phyloP scores from a whole-genome alignment of 1,140 invertebrate genomes.

The Teleopsis dalmanni region DNA sequence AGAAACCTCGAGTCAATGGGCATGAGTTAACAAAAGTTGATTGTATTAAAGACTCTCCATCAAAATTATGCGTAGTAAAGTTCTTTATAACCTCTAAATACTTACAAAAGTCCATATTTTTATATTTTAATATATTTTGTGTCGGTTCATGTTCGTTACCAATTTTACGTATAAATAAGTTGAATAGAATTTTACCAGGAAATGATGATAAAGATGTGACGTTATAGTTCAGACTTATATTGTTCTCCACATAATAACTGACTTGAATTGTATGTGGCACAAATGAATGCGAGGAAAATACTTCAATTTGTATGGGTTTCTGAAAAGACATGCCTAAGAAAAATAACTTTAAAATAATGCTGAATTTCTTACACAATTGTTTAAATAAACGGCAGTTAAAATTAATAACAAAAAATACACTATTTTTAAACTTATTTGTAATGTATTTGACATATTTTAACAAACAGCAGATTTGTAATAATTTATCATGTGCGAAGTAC shows the following conservation, averaged over 20 bases:
- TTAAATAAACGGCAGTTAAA: too few relatives aligned
- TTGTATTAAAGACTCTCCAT: neutral
- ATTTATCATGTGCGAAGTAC: too few relatives aligned
- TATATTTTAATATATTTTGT: neutral
- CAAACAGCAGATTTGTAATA: too few relatives aligned
- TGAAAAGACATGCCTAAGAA: too few relatives aligned
- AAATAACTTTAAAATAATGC: too few relatives aligned
- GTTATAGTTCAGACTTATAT: slow-evolving; percentile 10
- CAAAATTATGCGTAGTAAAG: neutral
- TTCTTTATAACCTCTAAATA: slow-evolving; percentile 7
- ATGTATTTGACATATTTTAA: too few relatives aligned
- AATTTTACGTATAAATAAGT: slow-evolving; percentile 11
- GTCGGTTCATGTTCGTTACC: neutral
- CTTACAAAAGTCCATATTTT: slow-evolving; percentile 15
- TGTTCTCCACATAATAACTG: slow-evolving; percentile 4
- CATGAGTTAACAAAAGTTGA: slow-evolving; percentile 11
- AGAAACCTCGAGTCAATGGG: slow-evolving; percentile 12
- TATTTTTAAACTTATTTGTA: too few relatives aligned
- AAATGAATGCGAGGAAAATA: slow-evolving; percentile 14
- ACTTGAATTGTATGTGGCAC: slow-evolving; percentile 10
- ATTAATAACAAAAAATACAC: too few relatives aligned
- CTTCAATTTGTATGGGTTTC: slow-evolving; percentile 1
- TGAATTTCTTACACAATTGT: too few relatives aligned
- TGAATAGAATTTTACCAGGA: slow-evolving; percentile 11
- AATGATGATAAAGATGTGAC: slow-evolving; percentile 7